These are phyloP conservation scores for Apteryx mantelli DNA, from an alignment of 2,113 vertebrate genomes.

Conservation along the genomic window DNA sequence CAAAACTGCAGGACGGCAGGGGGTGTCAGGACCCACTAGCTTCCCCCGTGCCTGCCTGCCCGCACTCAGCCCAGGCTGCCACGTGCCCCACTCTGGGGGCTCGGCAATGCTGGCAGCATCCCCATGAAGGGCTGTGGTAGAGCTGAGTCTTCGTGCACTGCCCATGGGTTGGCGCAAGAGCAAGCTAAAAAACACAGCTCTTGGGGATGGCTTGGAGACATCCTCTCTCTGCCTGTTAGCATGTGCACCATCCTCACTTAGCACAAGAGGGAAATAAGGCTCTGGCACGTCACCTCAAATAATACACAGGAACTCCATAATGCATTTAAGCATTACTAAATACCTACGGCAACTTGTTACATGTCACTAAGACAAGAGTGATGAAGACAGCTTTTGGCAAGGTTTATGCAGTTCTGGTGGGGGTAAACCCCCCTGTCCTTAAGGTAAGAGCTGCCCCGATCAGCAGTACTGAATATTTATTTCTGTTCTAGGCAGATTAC, in stretches of 20 bases:
- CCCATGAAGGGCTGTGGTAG: fast-evolving
- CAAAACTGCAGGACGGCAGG: no score
- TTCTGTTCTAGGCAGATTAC: not conserved
- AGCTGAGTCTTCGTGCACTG: not conserved
- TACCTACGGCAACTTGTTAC: not conserved
- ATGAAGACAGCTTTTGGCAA: not conserved
- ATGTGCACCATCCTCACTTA: not conserved
- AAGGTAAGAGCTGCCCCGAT: not conserved
- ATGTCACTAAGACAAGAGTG: not conserved
- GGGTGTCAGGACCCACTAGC: no score
- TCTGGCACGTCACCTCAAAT: not conserved
- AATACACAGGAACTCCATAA: not conserved
- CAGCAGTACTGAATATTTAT: not conserved
- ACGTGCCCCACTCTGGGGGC: not conserved
- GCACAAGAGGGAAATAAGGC: fast-evolving
- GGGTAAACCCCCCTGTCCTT: not conserved
- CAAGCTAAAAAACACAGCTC: fast-evolving
- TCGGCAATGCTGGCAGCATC: not conserved
- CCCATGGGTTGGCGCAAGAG: not conserved
- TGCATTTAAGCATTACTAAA: not conserved
- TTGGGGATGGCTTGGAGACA: not conserved
- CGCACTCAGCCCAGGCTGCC: no score
- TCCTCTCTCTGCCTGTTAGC: fast-evolving
- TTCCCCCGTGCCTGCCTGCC: not conserved
- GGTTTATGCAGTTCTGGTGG: not conserved